Conservation (phyloP, 1,140 invertebrate species). For the Aleiodes sp. region DNA sequence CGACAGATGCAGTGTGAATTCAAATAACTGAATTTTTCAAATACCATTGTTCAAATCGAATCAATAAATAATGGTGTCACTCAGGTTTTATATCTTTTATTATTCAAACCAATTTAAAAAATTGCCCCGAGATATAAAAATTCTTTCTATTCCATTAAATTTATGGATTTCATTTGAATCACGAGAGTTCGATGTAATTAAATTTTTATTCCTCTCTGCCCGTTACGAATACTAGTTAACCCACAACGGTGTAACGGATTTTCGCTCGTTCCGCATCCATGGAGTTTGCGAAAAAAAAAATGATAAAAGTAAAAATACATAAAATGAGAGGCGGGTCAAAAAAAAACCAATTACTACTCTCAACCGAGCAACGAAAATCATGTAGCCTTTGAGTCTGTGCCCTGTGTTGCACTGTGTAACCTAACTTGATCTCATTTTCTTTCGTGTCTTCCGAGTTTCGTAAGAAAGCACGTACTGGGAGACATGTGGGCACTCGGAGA, state of each 20-base stretch:
- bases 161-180: background rate
- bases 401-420: background rate
- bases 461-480: background rate
- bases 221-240: conserved; percentile 22
- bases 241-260: conserved; percentile 8
- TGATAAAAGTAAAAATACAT: conserved; percentile 15
- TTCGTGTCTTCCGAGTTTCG: background rate
- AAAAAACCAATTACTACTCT: background rate
- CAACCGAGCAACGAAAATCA: background rate
- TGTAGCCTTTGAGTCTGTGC: background rate
- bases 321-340: background rate
- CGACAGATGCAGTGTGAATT: background rate
- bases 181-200: background rate
- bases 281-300: conserved; percentile 5
- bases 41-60: too few relatives aligned
- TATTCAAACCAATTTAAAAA: background rate
- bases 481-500: background rate
- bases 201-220: conserved; percentile 6
- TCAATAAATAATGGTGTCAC: too few relatives aligned
- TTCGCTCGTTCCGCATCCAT: conserved; percentile 11
- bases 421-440: conserved; percentile 8
- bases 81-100: too few relatives aligned
- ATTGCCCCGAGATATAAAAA: background rate
- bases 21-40: background rate
- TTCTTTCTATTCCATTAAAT: background rate